A percentile compares a stretch with the other conserved stretches of the same genome.
These are phyloP conservation scores for Motacilla tschutschensis DNA, from an alignment of 2,113 vertebrate genomes.

Conservation along the genomic window DNA sequence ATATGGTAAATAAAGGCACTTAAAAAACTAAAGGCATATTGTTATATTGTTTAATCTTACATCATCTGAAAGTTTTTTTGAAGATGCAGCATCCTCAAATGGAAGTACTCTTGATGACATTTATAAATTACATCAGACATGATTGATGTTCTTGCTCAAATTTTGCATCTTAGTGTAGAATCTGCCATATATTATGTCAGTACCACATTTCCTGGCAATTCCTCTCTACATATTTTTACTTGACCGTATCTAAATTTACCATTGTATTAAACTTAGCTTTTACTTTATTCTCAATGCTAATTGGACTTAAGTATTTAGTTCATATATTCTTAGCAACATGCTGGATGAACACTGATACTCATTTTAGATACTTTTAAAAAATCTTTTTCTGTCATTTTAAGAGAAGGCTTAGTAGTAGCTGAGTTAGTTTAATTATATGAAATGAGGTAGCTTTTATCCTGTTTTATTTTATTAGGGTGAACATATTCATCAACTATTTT, in stretches of 20 bases:
- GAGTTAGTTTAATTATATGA: background rate
- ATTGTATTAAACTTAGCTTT: background rate
- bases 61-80: background rate
- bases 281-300: background rate
- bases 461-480: background rate
- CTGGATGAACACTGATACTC: background rate
- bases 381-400: background rate
- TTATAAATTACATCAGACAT: background rate
- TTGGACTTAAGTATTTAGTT: background rate
- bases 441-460: background rate
- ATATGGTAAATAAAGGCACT: background rate
- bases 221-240: background rate
- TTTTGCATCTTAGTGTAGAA: background rate
- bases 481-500: background rate
- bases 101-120: background rate
- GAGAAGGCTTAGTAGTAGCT: background rate
- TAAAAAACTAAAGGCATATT: background rate
- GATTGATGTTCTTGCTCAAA: background rate
- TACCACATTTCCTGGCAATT: background rate
- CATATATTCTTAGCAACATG: background rate
- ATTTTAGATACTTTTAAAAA: background rate
- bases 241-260: background rate
- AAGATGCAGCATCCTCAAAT: background rate
- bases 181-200: background rate
- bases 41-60: background rate